phyloP scores from a whole-genome alignment of 2,797 vertebrate species.

The Labeo calbasu region DNA sequence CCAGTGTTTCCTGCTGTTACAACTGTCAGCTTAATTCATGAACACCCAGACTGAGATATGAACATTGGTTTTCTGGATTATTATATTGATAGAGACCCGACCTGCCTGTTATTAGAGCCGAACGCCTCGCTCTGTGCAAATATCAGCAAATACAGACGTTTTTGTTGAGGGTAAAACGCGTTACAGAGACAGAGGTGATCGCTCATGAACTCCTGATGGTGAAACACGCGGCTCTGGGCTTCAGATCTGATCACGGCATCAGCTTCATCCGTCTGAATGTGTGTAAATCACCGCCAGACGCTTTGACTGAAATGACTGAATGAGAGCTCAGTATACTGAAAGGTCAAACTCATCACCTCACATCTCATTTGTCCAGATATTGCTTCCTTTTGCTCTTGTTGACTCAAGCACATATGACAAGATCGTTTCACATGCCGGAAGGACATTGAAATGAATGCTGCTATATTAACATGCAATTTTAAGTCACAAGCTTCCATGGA shows the following conservation, averaged over 20 bases:
- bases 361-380: slow-evolving; percentile 1
- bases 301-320: background rate
- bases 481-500: background rate
- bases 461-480: background rate
- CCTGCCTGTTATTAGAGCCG: background rate
- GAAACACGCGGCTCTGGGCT: background rate
- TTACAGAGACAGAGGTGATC: background rate
- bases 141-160: background rate
- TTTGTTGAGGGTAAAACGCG: background rate
- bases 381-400: slow-evolving; percentile 14
- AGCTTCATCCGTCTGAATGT: background rate
- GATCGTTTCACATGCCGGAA: slow-evolving; percentile 5
- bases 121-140: background rate
- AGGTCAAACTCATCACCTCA: slow-evolving; percentile 6
- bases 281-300: background rate
- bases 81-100: background rate
- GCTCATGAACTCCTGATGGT: background rate
- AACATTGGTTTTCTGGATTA: background rate
- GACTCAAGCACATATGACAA: slow-evolving; percentile 1
- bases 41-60: background rate
- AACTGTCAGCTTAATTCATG: background rate
- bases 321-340: background rate
- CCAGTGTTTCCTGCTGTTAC: background rate
- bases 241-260: background rate
- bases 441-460: slow-evolving; percentile 25